phyloP scores from a whole-genome alignment of 2,113 vertebrate genomes.

The Cercocebus atys region DNA sequence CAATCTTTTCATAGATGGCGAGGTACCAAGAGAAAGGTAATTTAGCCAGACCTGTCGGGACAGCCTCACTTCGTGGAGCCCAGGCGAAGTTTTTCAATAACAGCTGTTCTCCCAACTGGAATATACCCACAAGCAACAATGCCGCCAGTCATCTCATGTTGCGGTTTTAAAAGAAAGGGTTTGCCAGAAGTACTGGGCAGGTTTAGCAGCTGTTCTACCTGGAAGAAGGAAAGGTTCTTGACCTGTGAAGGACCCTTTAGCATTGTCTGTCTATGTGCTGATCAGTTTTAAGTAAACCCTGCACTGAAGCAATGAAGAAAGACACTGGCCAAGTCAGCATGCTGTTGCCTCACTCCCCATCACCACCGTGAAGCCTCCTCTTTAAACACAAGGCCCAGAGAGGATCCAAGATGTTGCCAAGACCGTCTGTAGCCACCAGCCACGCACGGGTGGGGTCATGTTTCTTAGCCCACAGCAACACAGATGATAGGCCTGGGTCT shows the following conservation, averaged over 20 bases:
- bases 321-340: neutral
- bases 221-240: neutral
- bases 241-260: neutral
- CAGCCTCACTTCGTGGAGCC: neutral
- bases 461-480: neutral
- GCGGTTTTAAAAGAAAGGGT: neutral
- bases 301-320: neutral
- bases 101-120: neutral
- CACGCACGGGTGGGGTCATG: fast-evolving
- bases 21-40: neutral
- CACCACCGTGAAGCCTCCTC: neutral
- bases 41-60: neutral
- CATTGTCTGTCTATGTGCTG: neutral
- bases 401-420: neutral
- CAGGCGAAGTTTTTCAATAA: neutral
- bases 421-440: neutral
- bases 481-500: neutral
- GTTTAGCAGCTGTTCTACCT: neutral
- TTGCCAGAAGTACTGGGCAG: neutral
- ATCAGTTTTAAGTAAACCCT: neutral
- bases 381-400: neutral
- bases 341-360: neutral
- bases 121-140: neutral
- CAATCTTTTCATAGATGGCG: neutral
- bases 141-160: neutral